Percentiles rank a stretch among this genome's conserved stretches.
Evolutionary conservation across 2,113 vertebrate genomes (phyloP).

Genomic region (Pandion haliaetus): DNA sequence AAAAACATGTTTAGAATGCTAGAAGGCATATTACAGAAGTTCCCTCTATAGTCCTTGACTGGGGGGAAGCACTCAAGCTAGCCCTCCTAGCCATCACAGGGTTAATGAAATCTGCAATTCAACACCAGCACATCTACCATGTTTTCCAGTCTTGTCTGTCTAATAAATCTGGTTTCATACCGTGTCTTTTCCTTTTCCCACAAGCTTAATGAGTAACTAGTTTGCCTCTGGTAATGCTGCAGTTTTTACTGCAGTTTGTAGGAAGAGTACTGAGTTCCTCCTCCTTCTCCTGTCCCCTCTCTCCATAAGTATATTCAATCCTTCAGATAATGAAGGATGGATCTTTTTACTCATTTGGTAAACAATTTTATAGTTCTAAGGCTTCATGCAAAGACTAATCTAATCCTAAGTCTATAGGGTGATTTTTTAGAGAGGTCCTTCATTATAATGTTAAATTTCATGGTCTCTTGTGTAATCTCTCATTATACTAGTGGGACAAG

Average conservation of each 20-base stretch:
- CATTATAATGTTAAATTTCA: neutral
- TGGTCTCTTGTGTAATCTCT: neutral
- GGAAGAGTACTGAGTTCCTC: neutral
- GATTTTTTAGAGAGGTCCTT: neutral
- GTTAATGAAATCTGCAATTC: conserved; percentile 21
- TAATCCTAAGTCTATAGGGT: neutral
- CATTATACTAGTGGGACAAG: neutral
- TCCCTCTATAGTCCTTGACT: neutral
- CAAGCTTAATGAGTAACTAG: conserved; percentile 61
- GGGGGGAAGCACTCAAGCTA: neutral
- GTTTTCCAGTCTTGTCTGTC: conserved; percentile 28
- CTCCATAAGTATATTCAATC: neutral
- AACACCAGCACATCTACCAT: conserved; percentile 10
- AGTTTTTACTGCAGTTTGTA: neutral
- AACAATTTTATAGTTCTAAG: neutral
- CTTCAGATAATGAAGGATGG: neutral
- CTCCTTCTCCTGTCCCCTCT: neutral
- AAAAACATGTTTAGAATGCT: neutral
- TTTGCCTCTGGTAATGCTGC: conserved; percentile 20
- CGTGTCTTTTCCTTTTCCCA: conserved; percentile 17
- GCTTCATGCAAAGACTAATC: neutral
- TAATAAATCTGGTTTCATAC: conserved; percentile 32
- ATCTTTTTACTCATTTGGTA: neutral
- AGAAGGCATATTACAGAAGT: neutral
- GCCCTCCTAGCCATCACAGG: neutral